phyloP scores from a whole-genome alignment of 2,888 invertebrate species.

The Leucophenga maculata region DNA sequence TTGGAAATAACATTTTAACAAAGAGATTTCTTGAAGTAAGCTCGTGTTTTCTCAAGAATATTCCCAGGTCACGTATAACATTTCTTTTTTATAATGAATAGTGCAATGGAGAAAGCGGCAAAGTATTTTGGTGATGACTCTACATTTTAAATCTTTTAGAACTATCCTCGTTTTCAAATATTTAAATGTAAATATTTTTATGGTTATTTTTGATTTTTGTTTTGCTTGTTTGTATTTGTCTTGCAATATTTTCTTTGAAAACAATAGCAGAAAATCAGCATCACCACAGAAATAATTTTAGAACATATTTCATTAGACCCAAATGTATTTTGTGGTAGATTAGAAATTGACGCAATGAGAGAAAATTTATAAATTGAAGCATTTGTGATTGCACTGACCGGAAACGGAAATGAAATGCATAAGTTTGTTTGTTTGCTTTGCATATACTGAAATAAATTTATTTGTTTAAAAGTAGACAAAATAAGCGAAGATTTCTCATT shows the following conservation, averaged over 20 bases:
- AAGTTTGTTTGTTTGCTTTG: conserved; percentile 51
- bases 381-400: conserved; percentile 54
- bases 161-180: no score
- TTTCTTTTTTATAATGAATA: no score
- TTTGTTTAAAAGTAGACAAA: conserved; percentile 6
- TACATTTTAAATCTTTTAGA: no score
- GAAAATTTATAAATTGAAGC: no score
- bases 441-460: not conserved
- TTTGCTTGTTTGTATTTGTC: not conserved
- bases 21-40: no score
- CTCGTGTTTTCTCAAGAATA: no score
- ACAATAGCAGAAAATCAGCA: conserved; percentile 20
- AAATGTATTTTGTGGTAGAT: not conserved
- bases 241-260: conserved; percentile 25
- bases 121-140: no score
- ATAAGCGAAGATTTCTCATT: not conserved
- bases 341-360: no score
- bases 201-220: not conserved
- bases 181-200: no score
- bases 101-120: no score
- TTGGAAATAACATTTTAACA: no score
- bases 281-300: conserved; percentile 28
- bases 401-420: conserved; percentile 66
- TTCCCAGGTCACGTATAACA: no score
- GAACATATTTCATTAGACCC: not conserved